Percentiles rank a stretch among this genome's conserved stretches.
Conservation (phyloP, 2,797 vertebrate species). For the Coregonus sp. region DNA sequence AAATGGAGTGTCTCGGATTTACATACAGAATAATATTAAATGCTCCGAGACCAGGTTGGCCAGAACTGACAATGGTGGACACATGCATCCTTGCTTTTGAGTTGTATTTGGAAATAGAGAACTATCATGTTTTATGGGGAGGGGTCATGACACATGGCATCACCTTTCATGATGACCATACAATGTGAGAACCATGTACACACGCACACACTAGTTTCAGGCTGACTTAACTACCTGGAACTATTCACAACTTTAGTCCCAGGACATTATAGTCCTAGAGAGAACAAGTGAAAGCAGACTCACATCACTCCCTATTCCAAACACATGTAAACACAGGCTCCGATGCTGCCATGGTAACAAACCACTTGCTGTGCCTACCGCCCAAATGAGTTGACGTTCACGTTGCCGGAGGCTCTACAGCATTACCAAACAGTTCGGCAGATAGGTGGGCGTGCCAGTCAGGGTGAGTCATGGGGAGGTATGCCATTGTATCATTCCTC, state of each 20-base stretch:
- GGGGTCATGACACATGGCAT: not conserved
- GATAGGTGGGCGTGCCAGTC: not conserved
- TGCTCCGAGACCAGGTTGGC: no score
- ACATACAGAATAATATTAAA: no score
- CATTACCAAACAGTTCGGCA: not conserved
- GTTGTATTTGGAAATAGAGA: no score
- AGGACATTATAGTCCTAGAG: not conserved
- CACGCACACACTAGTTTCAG: not conserved
- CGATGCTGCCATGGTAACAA: slow-evolving; percentile 36
- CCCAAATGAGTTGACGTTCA: slow-evolving; percentile 2
- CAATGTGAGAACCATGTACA: not conserved
- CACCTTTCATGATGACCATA: not conserved
- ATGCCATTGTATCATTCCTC: not conserved
- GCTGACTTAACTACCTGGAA: not conserved
- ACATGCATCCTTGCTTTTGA: no score
- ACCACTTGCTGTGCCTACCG: slow-evolving; percentile 25
- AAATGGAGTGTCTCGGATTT: no score
- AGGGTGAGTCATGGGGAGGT: not conserved
- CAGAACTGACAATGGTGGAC: no score
- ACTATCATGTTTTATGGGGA: no score
- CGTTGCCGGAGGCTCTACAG: slow-evolving; percentile 10
- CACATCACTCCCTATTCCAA: not conserved
- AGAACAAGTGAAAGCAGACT: not conserved
- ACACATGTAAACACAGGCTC: slow-evolving; percentile 37
- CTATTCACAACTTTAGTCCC: not conserved